A percentile compares a stretch with the other conserved stretches of the same genome.
Conservation (phyloP, 2,797 vertebrate genomes). For the Phyllotis vaccarum region DNA sequence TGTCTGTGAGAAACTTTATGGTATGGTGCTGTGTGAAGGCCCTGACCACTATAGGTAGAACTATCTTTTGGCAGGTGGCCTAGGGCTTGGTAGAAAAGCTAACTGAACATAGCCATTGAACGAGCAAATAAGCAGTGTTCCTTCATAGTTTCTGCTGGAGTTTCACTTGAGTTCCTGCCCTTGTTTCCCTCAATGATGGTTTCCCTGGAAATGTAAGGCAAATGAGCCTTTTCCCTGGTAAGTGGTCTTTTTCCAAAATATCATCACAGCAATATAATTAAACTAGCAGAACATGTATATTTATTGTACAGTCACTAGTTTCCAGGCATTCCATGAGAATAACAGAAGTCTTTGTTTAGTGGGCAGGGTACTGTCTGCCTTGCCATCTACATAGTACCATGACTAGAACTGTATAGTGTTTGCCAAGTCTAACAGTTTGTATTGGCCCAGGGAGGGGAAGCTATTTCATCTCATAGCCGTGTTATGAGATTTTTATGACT, state of each 20-base stretch:
- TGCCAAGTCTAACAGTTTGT: neutral
- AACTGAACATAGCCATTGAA: neutral
- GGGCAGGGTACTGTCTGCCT: neutral
- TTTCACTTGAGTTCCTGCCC: neutral
- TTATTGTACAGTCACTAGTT: neutral
- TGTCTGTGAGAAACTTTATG: neutral
- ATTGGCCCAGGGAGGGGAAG: neutral
- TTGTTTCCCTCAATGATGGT: neutral
- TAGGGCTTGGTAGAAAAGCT: neutral
- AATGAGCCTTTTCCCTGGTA: neutral
- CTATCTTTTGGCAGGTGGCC: neutral
- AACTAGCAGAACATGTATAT: neutral
- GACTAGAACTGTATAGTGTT: neutral
- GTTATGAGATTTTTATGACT: neutral
- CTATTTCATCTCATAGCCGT: neutral
- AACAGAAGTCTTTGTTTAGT: neutral
- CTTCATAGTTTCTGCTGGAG: neutral
- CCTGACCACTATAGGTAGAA: neutral
- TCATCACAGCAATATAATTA: neutral
- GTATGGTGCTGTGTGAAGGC: neutral
- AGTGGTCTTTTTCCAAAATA: neutral
- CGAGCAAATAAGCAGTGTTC: neutral
- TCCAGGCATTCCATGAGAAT: neutral
- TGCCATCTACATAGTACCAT: neutral
- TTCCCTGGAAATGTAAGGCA: neutral